Conservation (phyloP, 2,113 vertebrate genomes). For the Fulmarus glacialis region DNA sequence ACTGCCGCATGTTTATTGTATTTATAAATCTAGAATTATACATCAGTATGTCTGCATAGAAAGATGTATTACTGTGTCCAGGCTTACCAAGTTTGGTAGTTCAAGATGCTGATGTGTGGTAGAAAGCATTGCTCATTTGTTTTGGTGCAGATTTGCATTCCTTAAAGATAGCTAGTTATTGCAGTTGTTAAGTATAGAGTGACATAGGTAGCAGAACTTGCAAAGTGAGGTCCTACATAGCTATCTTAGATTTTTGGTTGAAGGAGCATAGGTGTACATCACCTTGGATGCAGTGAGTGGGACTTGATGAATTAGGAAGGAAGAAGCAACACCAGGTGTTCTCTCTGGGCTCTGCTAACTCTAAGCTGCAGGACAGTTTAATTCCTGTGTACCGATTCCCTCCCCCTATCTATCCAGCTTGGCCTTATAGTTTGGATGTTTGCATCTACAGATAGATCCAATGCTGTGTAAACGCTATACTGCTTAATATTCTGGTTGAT, state of each 20-base stretch:
- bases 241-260: neutral
- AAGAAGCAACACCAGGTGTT: neutral
- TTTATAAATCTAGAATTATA: neutral
- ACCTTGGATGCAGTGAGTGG: neutral
- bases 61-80: fast-evolving
- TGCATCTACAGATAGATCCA: neutral
- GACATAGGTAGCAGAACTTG: neutral
- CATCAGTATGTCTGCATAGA: too few relatives aligned
- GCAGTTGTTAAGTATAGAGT: neutral
- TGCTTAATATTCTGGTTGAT: neutral
- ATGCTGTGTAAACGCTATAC: neutral
- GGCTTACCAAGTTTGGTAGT: too few relatives aligned
- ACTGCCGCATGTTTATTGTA: neutral
- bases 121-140: neutral
- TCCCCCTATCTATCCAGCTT: neutral
- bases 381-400: neutral
- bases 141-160: neutral
- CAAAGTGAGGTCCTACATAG: too few relatives aligned
- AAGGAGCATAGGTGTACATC: fast-evolving
- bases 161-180: neutral
- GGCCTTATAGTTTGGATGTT: neutral
- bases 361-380: neutral
- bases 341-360: neutral
- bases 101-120: neutral
- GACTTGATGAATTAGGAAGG: neutral